phyloP scores from a whole-genome alignment of 1,140 invertebrate species.

The Drosophila baimaii region DNA sequence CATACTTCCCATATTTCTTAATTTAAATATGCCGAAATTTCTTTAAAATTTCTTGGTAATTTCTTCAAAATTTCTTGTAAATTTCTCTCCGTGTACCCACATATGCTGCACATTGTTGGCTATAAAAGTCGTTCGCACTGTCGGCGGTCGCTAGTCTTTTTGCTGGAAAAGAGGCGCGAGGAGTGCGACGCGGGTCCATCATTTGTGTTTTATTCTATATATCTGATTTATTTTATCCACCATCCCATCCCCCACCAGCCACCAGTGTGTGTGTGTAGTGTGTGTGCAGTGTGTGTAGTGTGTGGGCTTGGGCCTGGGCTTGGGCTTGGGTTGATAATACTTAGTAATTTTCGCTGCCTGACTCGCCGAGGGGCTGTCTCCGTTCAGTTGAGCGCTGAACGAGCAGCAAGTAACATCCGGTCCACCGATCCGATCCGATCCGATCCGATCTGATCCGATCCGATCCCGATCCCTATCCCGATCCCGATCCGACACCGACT shows the following conservation, averaged over 20 bases:
- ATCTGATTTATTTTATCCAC: conserved; percentile 36
- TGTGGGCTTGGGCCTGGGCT: conserved; percentile 27
- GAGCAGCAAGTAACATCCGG: conserved; percentile 70
- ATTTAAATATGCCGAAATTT: background rate
- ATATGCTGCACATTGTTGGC: conserved; percentile 62
- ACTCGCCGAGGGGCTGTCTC: conserved; percentile 33
- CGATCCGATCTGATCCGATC: conserved; percentile 13
- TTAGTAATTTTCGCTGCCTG: conserved; percentile 41
- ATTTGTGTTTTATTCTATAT: conserved; percentile 56
- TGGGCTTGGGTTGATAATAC: conserved; percentile 16
- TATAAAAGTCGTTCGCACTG: conserved; percentile 76
- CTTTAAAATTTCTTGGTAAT: no score
- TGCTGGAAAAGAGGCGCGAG: conserved; percentile 49
- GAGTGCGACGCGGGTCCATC: conserved; percentile 56
- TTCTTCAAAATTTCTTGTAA: no score
- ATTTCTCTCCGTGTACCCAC: conserved; percentile 10
- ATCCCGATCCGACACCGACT: conserved; percentile 13
- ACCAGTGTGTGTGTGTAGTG: conserved; percentile 23
- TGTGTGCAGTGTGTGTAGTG: conserved; percentile 13
- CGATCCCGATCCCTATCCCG: conserved; percentile 14
- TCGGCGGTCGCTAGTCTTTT: conserved; percentile 54
- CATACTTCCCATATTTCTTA: no score
- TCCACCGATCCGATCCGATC: conserved; percentile 29
- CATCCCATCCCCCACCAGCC: conserved; percentile 5
- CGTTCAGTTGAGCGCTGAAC: conserved; percentile 66